Percentiles rank a stretch among this genome's conserved stretches.
phyloP scores from a whole-genome alignment of 2,888 invertebrate genomes.

The Lydus trimaculatus region DNA sequence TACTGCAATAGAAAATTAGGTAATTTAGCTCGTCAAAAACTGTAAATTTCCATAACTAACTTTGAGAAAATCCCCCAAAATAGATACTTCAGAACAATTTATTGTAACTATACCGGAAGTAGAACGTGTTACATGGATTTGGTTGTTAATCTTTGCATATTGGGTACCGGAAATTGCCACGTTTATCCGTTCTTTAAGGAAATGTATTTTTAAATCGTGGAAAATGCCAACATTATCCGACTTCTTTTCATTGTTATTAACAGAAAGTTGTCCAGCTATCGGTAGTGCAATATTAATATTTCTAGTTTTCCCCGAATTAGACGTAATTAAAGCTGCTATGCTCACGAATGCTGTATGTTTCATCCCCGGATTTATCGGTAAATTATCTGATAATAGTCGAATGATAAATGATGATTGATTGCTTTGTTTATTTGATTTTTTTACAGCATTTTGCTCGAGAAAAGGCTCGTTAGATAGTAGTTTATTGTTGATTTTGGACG shows the following conservation, averaged over 20 bases:
- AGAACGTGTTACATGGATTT: constrained; percentile 79
- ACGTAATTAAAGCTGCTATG: constrained; percentile 83
- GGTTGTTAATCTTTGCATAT: constrained; percentile 79
- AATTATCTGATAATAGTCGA: constrained; percentile 45
- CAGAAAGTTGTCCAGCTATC: constrained; percentile 80
- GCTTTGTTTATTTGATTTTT: constrained; percentile 29
- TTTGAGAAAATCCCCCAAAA: neutral
- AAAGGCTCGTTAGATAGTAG: constrained; percentile 24
- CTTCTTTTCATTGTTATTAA: constrained; percentile 68
- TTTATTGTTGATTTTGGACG: constrained; percentile 64
- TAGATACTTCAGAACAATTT: constrained; percentile 60
- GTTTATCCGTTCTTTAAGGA: constrained; percentile 73
- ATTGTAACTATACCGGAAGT: constrained; percentile 67
- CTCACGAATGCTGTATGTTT: constrained; percentile 85
- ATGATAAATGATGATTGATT: neutral
- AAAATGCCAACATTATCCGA: constrained; percentile 65
- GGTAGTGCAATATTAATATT: constrained; percentile 81
- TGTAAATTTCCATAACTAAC: neutral
- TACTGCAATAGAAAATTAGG: constrained; percentile 68
- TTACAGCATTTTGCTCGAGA: constrained; percentile 75
- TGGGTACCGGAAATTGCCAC: constrained; percentile 78
- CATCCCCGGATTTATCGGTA: constrained; percentile 75
- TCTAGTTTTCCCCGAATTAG: constrained; percentile 78
- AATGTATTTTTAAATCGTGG: constrained; percentile 77
- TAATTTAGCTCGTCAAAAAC: constrained; percentile 41